Evolutionary conservation across 2,113 vertebrate genomes (phyloP), one percentile per base, ranked within the genome.

Genomic region (Machaerirhynchus nigripectus): DNA sequence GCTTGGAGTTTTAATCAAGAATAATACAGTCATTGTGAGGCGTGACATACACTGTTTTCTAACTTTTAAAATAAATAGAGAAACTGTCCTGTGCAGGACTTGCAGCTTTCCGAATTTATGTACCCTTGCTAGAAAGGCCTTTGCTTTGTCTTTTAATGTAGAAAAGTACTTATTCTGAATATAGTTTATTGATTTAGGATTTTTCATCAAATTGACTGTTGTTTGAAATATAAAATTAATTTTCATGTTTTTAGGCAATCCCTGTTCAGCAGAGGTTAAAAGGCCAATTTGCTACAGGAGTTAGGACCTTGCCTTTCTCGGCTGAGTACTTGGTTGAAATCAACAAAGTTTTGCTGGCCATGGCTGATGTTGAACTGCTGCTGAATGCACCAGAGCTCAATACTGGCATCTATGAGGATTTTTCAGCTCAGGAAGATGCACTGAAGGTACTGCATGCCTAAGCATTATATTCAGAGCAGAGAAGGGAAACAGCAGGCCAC

Each of bases 321-420:
- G 96, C 98, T 20, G 98, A 99, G 96, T 99, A 99, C 94, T 95
- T 99, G 92, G 95, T 99, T 96, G 99, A 99, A 90, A 98, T 99
- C 96, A 99, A 99, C 97, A 99, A 99, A 97, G 96, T 99, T 70
- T 98, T 99, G 84, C 97, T 99, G 33, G 96, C 98, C 63, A 98
- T 99, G 98, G 98, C 99, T 18, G 98, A 99, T 97, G 97, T 97
- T n/a, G 99, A 99, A 59, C 95, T 99, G 78, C 98, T 99, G 20
- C 97, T 99, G 75, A 99, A 98, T 97, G 97, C 98, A 71, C 98
- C 99, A 2, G 99, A 99, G 93, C 98, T 99, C 39, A 99, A 97
- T 21, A 97, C 98, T 39, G 98, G 98, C 42, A 96, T 98, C 49
- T 99, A 98, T 27, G 98, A 99, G 71, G 98, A 99, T 87, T 99